phyloP scores from a whole-genome alignment of 2,888 invertebrate genomes.

The Cosmorhoe ocellata region DNA sequence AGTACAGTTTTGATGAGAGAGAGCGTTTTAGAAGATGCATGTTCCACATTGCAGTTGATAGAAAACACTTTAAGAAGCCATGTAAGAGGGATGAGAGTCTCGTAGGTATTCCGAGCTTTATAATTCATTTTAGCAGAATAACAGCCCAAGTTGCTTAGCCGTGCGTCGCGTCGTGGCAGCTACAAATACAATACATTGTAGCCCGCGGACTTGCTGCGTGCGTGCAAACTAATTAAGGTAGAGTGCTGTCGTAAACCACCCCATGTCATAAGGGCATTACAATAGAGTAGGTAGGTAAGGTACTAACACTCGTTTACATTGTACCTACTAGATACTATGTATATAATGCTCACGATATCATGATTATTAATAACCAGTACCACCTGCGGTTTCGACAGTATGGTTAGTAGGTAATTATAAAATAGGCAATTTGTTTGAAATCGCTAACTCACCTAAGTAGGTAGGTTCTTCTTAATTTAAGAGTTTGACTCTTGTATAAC shows the following conservation, averaged over 20 bases:
- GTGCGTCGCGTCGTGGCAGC: background rate
- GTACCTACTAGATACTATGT: no score
- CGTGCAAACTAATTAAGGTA: slow-evolving; percentile 1
- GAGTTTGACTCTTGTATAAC: no score
- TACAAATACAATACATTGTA: background rate
- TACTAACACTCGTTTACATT: no score
- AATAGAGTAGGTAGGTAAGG: no score
- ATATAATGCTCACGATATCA: no score
- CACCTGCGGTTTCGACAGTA: no score
- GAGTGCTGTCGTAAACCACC: background rate
- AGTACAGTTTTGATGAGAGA: slow-evolving; percentile 15
- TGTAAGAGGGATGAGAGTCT: slow-evolving; percentile 44
- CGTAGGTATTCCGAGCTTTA: slow-evolving; percentile 25
- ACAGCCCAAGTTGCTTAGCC: background rate
- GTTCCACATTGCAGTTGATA: slow-evolving; percentile 41
- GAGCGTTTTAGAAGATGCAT: slow-evolving; percentile 9
- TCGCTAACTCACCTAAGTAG: no score
- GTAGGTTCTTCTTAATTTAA: no score
- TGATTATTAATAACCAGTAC: no score
- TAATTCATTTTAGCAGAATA: slow-evolving; percentile 7
- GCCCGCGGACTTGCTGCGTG: background rate
- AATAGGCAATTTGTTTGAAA: no score
- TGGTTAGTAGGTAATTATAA: no score
- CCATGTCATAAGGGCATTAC: no score
- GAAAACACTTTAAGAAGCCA: slow-evolving; percentile 53